These are phyloP conservation scores for Melanerpes aurifrons DNA, from an alignment of 2,113 vertebrate genomes.

Conservation along the genomic window DNA sequence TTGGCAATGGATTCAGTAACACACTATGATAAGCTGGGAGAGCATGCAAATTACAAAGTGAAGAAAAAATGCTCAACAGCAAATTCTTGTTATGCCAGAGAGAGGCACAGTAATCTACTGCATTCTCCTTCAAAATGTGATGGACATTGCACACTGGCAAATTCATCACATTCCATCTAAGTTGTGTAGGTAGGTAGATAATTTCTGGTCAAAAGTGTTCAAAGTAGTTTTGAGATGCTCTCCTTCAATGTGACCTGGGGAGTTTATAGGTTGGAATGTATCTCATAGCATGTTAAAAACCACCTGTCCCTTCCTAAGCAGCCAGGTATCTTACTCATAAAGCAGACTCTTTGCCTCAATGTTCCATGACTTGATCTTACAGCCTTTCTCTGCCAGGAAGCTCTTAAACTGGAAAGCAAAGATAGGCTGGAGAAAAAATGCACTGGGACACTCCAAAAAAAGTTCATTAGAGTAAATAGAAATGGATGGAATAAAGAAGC, in stretches of 20 bases:
- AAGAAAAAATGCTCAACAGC: background rate
- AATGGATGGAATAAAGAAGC: background rate
- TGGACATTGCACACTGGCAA: background rate
- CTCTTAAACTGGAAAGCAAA: constrained; percentile 4
- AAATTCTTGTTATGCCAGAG: background rate
- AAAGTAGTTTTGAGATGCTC: background rate
- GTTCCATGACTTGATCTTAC: background rate
- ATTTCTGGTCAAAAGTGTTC: background rate
- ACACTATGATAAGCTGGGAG: background rate
- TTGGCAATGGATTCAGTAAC: background rate
- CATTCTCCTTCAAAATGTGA: background rate
- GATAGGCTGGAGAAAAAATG: background rate
- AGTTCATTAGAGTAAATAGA: background rate
- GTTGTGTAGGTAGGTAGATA: background rate
- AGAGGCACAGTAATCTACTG: background rate
- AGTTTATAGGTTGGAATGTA: background rate
- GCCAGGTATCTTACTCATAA: background rate
- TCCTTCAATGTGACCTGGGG: background rate
- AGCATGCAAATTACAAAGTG: background rate
- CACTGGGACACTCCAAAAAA: background rate
- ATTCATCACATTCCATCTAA: background rate
- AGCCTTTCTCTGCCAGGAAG: background rate
- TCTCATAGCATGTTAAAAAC: background rate
- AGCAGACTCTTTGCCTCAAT: background rate
- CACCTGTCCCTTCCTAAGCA: background rate